These are phyloP conservation scores for Alsophila aescularia DNA, from an alignment of 2,888 invertebrate species.

Conservation along the genomic window DNA sequence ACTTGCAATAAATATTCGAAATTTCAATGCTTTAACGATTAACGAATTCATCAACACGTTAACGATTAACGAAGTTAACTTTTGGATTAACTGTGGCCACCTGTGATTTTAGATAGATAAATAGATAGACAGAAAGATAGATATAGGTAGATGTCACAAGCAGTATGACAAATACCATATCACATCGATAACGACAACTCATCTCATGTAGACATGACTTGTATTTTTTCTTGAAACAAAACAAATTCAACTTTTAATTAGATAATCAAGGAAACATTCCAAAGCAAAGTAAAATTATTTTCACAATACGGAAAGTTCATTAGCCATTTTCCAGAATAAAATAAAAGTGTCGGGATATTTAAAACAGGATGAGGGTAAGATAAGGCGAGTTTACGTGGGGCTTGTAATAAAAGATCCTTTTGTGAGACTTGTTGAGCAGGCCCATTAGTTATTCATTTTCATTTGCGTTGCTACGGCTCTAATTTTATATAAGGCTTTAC, in stretches of 20 bases:
- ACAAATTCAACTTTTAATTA: slow-evolving; percentile 6
- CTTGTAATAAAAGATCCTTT: slow-evolving; percentile 65
- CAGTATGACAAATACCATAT: no score
- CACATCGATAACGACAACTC: no score
- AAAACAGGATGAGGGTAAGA: slow-evolving; percentile 41
- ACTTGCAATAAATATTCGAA: no score
- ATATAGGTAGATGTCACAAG: no score
- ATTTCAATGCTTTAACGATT: no score
- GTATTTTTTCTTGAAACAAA: not conserved
- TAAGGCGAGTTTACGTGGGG: slow-evolving; percentile 52
- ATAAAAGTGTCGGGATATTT: slow-evolving; percentile 44
- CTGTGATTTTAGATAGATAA: no score
- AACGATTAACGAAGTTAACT: no score
- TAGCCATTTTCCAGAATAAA: slow-evolving; percentile 45
- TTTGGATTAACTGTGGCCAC: no score
- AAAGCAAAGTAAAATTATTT: slow-evolving; percentile 26
- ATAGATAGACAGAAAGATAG: no score
- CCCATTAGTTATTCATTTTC: slow-evolving; percentile 78
- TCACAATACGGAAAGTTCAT: slow-evolving; percentile 37
- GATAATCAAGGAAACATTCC: slow-evolving; percentile 11
- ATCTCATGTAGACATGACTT: no score
- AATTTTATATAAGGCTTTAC: slow-evolving; percentile 62
- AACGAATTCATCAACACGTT: no score
- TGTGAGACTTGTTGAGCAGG: slow-evolving; percentile 66
- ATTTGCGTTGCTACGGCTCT: slow-evolving; percentile 65